Evolutionary conservation across 2,113 vertebrate species (phyloP), one percentile per base, ranked within the genome.

Genomic region (Sorex araneus): DNA sequence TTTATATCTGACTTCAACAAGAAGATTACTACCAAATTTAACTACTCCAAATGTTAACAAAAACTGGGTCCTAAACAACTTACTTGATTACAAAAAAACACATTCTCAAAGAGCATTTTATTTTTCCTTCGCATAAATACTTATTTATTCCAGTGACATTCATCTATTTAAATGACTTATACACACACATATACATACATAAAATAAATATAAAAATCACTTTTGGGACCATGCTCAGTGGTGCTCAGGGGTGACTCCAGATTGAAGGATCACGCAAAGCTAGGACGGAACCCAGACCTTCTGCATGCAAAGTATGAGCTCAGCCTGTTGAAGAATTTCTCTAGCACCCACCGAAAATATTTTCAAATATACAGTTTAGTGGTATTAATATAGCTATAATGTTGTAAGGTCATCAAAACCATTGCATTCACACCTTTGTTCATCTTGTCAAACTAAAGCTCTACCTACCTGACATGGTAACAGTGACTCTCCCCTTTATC

Each of bases 21-120:
- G 77, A 79, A 79, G 25, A 21, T 90, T 75, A 87, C 21, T 81
- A 86, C 30, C 63, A 94, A 66, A 69, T 84, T 89, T 90, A 87
- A 81, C 4, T 36, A 50, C 19, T 25, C 40, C 50, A 66, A 87
- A 73, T 76, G 90, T 70, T 81, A 84, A 40, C 40, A 87, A 66
- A 1, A 87, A 7, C 21, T 90, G 2, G 36, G 50, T 80, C 91
- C n/a, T 71, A 94, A 40, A 40, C 40, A 40, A 40, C 40, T 40
- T 40, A 40, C 40, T 40, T 40, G 40, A 7, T 40, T 40, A 4
- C 40, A 93, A 63, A 70, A 76, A 84, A 80, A 70, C 80, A 94
- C 57, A 57, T n/a, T 30, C 40, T 93, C 50, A 60, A 88, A 79
- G 64, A 45, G 76, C 34, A 90, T 40, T 40, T 40, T 40, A 40